Percentiles rank a stretch among this genome's conserved stretches.
Conservation (phyloP, 2,888 invertebrate species). For the Athalia cordata region DNA sequence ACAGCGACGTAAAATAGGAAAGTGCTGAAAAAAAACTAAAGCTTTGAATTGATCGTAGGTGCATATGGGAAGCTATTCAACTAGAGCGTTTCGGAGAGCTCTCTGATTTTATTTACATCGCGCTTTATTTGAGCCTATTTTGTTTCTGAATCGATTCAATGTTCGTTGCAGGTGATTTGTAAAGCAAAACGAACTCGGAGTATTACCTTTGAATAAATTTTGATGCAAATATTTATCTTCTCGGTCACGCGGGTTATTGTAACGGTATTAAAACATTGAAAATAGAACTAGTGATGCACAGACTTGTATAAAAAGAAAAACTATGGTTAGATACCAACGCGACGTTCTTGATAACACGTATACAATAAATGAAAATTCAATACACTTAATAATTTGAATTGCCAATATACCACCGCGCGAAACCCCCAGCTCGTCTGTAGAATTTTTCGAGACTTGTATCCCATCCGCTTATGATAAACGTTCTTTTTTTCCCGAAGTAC, state of each 20-base stretch:
- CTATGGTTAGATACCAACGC: background rate
- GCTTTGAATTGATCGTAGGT: too few relatives aligned
- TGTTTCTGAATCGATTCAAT: too few relatives aligned
- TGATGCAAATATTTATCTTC: slow-evolving; percentile 21
- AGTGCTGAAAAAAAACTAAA: too few relatives aligned
- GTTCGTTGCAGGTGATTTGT: background rate
- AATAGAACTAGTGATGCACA: background rate
- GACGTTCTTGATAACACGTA: too few relatives aligned
- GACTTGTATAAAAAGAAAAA: too few relatives aligned
- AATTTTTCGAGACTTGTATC: background rate
- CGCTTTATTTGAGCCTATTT: too few relatives aligned
- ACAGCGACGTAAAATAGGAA: too few relatives aligned
- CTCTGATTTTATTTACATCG: too few relatives aligned
- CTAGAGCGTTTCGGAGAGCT: too few relatives aligned
- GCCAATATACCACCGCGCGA: background rate
- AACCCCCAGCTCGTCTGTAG: background rate
- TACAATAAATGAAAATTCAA: background rate
- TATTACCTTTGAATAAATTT: slow-evolving; percentile 16
- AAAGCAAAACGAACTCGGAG: background rate
- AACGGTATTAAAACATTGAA: background rate
- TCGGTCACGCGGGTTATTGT: background rate
- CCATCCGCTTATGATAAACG: too few relatives aligned
- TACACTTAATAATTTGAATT: slow-evolving; percentile 2
- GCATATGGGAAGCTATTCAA: too few relatives aligned
- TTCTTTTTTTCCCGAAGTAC: too few relatives aligned